phyloP scores from a whole-genome alignment of 2,797 vertebrate species.

The Cyclura pinguis region DNA sequence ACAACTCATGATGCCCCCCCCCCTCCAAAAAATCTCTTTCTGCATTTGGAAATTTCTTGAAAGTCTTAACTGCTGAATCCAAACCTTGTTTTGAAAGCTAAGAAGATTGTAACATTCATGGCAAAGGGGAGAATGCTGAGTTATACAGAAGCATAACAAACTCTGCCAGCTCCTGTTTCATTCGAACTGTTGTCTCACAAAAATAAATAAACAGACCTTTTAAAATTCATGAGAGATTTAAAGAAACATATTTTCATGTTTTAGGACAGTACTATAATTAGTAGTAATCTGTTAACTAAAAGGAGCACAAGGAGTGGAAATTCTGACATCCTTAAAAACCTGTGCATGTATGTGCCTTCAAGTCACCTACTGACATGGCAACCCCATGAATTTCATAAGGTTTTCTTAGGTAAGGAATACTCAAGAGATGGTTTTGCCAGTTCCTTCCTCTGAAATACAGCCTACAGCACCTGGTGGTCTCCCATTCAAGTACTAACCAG shows the following conservation, averaged over 20 bases:
- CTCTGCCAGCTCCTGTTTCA: background rate
- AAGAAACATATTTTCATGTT: background rate
- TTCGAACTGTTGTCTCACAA: background rate
- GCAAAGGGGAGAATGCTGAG: background rate
- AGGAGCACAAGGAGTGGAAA: background rate
- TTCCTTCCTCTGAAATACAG: too few relatives aligned
- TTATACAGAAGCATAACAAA: background rate
- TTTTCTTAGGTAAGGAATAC: too few relatives aligned
- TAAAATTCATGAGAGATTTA: background rate
- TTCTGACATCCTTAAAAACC: background rate
- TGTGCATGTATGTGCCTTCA: background rate
- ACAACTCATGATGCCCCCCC: background rate
- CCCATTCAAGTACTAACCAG: too few relatives aligned
- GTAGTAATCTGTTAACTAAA: background rate
- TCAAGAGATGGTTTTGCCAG: too few relatives aligned
- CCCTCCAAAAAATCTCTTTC: background rate
- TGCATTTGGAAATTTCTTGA: conserved; percentile 5
- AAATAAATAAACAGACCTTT: background rate
- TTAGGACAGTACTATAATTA: background rate
- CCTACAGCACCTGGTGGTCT: too few relatives aligned
- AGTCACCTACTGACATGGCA: too few relatives aligned
- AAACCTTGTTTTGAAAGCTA: conserved; percentile 29
- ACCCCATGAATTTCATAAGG: too few relatives aligned
- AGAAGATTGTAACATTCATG: conserved; percentile 16
- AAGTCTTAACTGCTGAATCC: conserved; percentile 7